These are phyloP conservation scores for Hartigia nigra DNA, from an alignment of 2,888 invertebrate genomes.

Conservation along the genomic window DNA sequence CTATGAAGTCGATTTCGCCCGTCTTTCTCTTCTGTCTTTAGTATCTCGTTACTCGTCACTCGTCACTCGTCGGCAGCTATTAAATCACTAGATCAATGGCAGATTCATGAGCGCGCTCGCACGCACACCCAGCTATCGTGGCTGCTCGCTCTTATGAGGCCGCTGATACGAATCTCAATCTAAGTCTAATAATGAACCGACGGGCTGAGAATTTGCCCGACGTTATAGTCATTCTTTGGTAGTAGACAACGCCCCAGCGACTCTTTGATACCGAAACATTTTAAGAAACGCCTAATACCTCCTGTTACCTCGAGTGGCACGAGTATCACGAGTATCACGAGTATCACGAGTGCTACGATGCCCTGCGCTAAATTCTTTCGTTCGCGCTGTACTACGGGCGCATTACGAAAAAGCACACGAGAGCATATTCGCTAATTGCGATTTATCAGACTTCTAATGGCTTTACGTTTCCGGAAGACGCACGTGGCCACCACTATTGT, in stretches of 20 bases:
- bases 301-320: background rate
- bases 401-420: background rate
- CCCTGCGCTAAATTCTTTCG: background rate
- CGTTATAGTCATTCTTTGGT: background rate
- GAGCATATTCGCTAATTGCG: background rate
- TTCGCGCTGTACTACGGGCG: background rate
- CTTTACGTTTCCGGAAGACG: background rate
- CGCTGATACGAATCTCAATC: background rate
- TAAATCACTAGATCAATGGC: background rate
- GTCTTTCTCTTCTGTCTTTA: background rate
- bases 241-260: background rate
- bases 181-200: background rate
- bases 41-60: background rate
- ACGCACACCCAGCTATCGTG: background rate
- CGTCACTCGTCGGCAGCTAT: background rate
- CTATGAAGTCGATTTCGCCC: background rate
- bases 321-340: background rate
- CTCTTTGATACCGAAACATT: background rate
- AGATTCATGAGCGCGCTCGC: background rate
- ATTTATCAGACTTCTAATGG: background rate
- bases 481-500: background rate
- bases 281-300: background rate
- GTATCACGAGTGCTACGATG: background rate
- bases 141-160: background rate
- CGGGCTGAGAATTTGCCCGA: background rate